A percentile compares a stretch with the other conserved stretches of the same genome.
Evolutionary conservation across 2,113 vertebrate species (phyloP).

Genomic region (Corythoichthys intestinalis): DNA sequence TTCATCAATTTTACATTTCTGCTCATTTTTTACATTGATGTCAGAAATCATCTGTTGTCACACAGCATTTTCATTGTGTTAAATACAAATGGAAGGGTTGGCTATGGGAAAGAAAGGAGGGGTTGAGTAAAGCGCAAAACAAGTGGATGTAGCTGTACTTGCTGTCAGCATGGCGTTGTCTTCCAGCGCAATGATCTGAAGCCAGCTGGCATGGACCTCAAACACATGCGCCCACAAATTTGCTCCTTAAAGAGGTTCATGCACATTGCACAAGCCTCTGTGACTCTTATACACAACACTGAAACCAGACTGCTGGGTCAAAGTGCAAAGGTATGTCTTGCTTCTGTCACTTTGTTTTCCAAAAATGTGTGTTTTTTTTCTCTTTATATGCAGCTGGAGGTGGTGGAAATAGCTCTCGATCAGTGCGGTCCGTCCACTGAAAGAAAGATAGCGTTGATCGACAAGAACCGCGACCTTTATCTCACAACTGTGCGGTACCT

Average conservation of each 20-base stretch:
- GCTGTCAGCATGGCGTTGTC: slow-evolving; percentile 61
- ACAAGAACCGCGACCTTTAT: slow-evolving; percentile 94
- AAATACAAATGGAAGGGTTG: slow-evolving; percentile 11
- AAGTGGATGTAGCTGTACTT: slow-evolving; percentile 56
- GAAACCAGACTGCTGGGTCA: slow-evolving; percentile 25
- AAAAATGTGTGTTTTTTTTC: slow-evolving; percentile 20
- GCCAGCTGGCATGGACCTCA: slow-evolving; percentile 58
- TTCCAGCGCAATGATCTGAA: slow-evolving; percentile 55
- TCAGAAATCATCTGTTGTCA: neutral
- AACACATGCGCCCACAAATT: slow-evolving; percentile 12
- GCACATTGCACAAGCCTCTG: neutral
- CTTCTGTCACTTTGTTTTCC: slow-evolving; percentile 23
- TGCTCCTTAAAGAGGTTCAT: neutral
- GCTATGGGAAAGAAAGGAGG: slow-evolving; percentile 12
- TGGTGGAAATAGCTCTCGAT: slow-evolving; percentile 88
- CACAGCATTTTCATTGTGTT: neutral
- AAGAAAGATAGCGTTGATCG: slow-evolving; percentile 90
- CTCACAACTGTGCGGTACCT: slow-evolving; percentile 84
- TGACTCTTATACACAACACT: slow-evolving; percentile 7
- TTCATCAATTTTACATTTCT: neutral
- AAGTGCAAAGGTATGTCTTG: slow-evolving; percentile 24
- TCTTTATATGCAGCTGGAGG: slow-evolving; percentile 78
- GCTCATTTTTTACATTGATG: neutral
- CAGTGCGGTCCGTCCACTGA: slow-evolving; percentile 85
- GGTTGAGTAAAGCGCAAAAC: slow-evolving; percentile 33